Percentiles rank a stretch among this genome's conserved stretches.
Evolutionary conservation across 1,140 invertebrate genomes (phyloP).

Genomic region (Sinella curviseta): DNA sequence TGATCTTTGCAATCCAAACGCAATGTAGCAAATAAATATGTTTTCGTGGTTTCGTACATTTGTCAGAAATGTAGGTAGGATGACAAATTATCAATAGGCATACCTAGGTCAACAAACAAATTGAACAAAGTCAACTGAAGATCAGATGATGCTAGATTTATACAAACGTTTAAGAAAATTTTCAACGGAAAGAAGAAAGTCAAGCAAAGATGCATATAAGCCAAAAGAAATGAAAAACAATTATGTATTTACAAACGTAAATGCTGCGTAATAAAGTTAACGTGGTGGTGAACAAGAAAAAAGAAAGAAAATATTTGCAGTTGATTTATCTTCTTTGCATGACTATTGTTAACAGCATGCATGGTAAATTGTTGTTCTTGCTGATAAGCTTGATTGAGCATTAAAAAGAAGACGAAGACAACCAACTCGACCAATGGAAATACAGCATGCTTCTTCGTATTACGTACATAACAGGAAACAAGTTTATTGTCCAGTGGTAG

Average conservation of each 20-base stretch:
- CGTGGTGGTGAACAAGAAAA: neutral
- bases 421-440: neutral
- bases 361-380: neutral
- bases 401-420: neutral
- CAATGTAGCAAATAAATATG: neutral
- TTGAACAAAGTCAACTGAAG: neutral
- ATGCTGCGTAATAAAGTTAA: neutral
- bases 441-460: neutral
- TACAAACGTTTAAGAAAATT: neutral
- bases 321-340: constrained; percentile 7
- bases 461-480: neutral
- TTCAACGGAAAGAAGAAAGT: constrained; percentile 2
- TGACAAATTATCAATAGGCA: neutral
- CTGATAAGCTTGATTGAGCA: constrained; percentile 12
- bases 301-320: no score
- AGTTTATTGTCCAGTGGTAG: no score
- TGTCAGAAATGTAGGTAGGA: neutral
- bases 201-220: no score
- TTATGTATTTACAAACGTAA: no score
- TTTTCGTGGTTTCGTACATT: neutral
- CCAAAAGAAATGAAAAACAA: no score
- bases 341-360: neutral
- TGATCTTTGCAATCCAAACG: neutral
- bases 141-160: neutral
- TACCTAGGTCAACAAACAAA: neutral